These are phyloP conservation scores for Neosalanx taihuensis DNA, from an alignment of 2,797 vertebrate species.

Conservation along the genomic window DNA sequence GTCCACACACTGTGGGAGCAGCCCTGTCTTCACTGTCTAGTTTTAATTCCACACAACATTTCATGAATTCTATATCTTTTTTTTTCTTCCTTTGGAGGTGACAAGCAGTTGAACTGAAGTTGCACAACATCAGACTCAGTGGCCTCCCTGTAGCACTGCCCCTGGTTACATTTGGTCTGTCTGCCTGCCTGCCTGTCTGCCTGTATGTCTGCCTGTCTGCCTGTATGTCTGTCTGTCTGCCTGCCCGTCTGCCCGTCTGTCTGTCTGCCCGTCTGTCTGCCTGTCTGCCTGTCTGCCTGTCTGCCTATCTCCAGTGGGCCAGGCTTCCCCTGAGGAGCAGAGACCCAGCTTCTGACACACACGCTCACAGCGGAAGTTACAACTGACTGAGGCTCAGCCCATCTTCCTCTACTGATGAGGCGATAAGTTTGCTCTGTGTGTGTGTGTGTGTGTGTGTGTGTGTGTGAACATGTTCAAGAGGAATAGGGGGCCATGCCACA, in stretches of 20 bases:
- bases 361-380: conserved; percentile 68
- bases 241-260: too few relatives aligned
- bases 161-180: too few relatives aligned
- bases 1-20: not conserved
- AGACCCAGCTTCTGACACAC: conserved; percentile 55
- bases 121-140: too few relatives aligned
- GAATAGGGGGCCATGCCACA: conserved; percentile 51
- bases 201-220: too few relatives aligned
- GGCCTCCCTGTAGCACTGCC: too few relatives aligned
- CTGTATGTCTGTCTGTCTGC: too few relatives aligned
- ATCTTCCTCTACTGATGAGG: conserved; percentile 71
- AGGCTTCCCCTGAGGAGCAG: conserved; percentile 55
- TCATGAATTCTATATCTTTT: not conserved
- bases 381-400: conserved; percentile 61
- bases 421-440: conserved; percentile 45
- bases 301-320: conserved; percentile 12
- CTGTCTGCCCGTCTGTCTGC: too few relatives aligned
- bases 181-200: too few relatives aligned
- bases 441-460: not conserved
- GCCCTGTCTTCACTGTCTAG: not conserved
- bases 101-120: not conserved
- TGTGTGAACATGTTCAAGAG: conserved; percentile 20
- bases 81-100: too few relatives aligned
- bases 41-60: not conserved
- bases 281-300: not conserved